Evolutionary conservation across 1,140 invertebrate species (phyloP).

Genomic region (Chionoecetes opilio): DNA sequence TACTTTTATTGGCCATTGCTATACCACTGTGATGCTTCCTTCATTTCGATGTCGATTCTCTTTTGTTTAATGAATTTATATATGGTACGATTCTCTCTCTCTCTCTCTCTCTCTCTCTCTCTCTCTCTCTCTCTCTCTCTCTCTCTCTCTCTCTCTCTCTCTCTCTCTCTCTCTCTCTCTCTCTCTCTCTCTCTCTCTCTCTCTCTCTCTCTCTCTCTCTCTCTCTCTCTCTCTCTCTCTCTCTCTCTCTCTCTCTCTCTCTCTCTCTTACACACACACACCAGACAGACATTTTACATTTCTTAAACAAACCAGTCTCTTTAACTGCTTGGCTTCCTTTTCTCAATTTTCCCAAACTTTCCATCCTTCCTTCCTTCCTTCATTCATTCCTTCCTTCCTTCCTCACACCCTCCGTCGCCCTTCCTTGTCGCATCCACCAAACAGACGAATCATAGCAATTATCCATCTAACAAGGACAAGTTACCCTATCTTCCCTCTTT

Average conservation of each 20-base stretch:
- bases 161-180: slow-evolving; percentile 16
- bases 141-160: slow-evolving; percentile 27
- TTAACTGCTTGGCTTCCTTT: too few relatives aligned
- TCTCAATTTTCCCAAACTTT: too few relatives aligned
- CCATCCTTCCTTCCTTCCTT: neutral
- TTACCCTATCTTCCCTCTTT: neutral
- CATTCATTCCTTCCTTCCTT: neutral
- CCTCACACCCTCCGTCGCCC: neutral
- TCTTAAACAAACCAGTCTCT: too few relatives aligned
- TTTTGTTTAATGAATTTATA: too few relatives aligned
- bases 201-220: neutral
- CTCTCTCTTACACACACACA: too few relatives aligned
- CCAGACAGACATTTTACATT: too few relatives aligned
- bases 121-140: slow-evolving; percentile 27
- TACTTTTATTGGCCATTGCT: too few relatives aligned
- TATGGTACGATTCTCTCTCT: neutral
- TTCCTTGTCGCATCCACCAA: neutral
- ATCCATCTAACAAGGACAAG: slow-evolving; percentile 17
- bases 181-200: neutral
- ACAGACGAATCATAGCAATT: neutral
- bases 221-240: too few relatives aligned
- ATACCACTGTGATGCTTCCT: too few relatives aligned
- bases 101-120: slow-evolving; percentile 27
- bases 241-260: too few relatives aligned
- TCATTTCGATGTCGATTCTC: too few relatives aligned